Conservation (phyloP, 53 echinoderm and acorn worm genomes). For the Hippasteria phrygiana region DNA sequence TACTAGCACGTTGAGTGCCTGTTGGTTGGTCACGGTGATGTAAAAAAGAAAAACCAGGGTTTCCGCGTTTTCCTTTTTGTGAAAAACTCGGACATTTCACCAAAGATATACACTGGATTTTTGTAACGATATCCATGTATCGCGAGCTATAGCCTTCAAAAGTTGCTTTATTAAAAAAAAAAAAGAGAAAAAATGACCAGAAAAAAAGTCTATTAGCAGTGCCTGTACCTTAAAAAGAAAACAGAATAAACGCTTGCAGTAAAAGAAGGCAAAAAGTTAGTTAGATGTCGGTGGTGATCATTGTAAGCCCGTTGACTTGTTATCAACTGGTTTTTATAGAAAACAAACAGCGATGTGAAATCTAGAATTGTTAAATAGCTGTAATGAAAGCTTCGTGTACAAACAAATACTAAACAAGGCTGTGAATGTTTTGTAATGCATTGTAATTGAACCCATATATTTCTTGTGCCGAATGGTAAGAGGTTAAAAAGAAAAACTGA, state of each 20-base stretch:
- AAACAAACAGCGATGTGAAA: conserved; percentile 35
- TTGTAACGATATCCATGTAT: conserved; percentile 60
- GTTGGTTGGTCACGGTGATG: conserved; percentile 26
- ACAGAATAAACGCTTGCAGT: conserved; percentile 48
- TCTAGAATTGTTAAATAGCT: conserved; percentile 14
- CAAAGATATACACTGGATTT: conserved; percentile 67
- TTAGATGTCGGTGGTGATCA: conserved; percentile 30
- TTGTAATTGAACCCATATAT: conserved; percentile 31
- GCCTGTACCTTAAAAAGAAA: conserved; percentile 48
- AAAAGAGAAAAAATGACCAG: conserved; percentile 29
- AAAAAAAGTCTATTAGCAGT: conserved; percentile 62
- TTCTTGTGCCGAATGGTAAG: conserved; percentile 47
- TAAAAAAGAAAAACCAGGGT: conserved; percentile 59
- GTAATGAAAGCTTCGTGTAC: conserved; percentile 26
- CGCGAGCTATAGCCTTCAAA: conserved; percentile 60
- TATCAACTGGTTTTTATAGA: neutral
- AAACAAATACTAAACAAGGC: conserved; percentile 29
- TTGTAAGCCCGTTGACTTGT: conserved; percentile 26
- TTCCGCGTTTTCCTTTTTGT: conserved; percentile 62
- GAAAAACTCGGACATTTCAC: conserved; percentile 69
- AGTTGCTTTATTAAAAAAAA: conserved; percentile 37
- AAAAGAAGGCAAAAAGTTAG: conserved; percentile 41
- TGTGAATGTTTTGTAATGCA: conserved; percentile 47
- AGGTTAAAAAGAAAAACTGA: neutral
- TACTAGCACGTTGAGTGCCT: neutral